Evolutionary conservation across 2,888 invertebrate genomes (phyloP).

Genomic region (Bedellia somnulentella): DNA sequence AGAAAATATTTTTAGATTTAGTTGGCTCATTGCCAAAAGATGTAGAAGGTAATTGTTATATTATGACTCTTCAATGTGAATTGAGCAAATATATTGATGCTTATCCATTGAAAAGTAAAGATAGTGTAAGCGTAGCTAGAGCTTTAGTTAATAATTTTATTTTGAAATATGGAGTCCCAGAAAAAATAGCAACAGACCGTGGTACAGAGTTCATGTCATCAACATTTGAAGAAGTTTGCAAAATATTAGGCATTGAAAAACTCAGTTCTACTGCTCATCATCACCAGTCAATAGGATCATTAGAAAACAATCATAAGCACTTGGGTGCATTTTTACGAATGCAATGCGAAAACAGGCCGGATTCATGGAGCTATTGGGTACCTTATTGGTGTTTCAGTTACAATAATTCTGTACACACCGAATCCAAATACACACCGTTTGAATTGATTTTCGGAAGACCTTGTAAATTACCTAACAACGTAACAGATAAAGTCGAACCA

Average conservation of each 20-base stretch:
- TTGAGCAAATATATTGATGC: slow-evolving; percentile 6
- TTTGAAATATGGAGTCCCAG: slow-evolving; percentile 3
- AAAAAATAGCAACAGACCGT: slow-evolving; percentile 2
- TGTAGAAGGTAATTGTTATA: slow-evolving; percentile 8
- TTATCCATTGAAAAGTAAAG: background rate
- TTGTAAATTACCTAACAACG: background rate
- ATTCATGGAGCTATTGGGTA: background rate
- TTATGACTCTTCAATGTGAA: slow-evolving; percentile 11
- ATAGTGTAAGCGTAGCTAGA: background rate
- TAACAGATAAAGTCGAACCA: background rate
- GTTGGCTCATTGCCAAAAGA: slow-evolving; percentile 10
- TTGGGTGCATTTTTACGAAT: background rate
- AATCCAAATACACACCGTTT: slow-evolving; percentile 3
- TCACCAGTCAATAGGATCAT: background rate
- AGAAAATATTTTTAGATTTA: slow-evolving; percentile 11
- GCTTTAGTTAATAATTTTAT: slow-evolving; percentile 4
- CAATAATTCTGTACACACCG: slow-evolving; percentile 3
- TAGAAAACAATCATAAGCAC: background rate
- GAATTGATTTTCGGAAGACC: slow-evolving; percentile 1
- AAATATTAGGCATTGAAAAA: slow-evolving; percentile 3
- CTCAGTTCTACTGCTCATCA: slow-evolving; percentile 3
- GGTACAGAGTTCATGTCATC: slow-evolving; percentile 3
- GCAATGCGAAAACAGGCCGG: background rate
- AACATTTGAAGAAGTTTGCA: slow-evolving; percentile 3
- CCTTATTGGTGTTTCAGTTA: background rate